Evolutionary conservation across 2,888 invertebrate genomes (phyloP), one percentile per base, ranked within the genome.

Genomic region (Ophonus ardosiacus): DNA sequence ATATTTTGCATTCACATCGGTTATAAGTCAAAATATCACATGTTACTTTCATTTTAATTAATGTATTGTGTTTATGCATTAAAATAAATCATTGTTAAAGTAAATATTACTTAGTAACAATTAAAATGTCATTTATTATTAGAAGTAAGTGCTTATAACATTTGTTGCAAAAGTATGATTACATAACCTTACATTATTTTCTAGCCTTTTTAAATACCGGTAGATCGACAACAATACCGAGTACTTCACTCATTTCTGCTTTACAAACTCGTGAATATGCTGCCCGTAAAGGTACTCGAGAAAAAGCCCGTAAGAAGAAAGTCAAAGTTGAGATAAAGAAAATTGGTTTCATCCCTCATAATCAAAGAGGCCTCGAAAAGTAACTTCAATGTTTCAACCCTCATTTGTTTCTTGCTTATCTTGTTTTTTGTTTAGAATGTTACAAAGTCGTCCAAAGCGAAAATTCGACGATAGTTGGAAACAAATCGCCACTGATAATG

Each of bases 221-320:
- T 38, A 76, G 78, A 65, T 51, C 61, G 15, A 24, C 59, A 76
- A n/a, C 61, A 43, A 76, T 63, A 84, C 24, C 38, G 13, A 78
- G 65, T 78, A 24, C 18, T 15, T 51, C 78, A 17, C 56, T 83
- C 4, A 40, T 83, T 8, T 38, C 74, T 13, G 76, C 38, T 61
- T 51, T 81, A 63, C 87, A 87, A 84, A 57, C 88, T 10, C 87
- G 91, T 74, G 87, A 92, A 87, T 96, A 95, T 92, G 96, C 97
- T 4, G 97, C 97, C 0, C 93, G 97, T 86, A 97, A 96, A 91
- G 96, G 97, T 79, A 97, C 97, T 2, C 93, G 97, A 87, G 96
- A 96, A 78, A 93, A 93, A 79, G 96, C 96, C 83, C 94, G 89
- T 10, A 89, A 88, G 85, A 91, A 95, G 88, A 96, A 96, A 92